Evolutionary conservation across 2,113 vertebrate species (phyloP).

Genomic region (Gallinago media): DNA sequence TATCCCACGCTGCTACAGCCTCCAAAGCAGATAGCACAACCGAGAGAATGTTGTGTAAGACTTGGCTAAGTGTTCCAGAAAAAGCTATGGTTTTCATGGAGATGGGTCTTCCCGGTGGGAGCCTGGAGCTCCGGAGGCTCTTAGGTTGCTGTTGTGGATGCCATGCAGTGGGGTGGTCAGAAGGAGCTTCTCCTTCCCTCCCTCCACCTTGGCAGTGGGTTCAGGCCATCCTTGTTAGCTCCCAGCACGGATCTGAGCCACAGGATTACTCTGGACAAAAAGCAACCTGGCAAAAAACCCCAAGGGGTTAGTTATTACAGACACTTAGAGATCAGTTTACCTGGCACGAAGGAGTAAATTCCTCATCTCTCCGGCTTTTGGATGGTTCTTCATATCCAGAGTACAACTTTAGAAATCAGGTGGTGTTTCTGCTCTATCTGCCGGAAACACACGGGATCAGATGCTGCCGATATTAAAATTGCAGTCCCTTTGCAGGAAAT

Average conservation of each 20-base stretch:
- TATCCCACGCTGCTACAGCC: background rate
- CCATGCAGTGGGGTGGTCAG: background rate
- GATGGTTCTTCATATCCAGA: background rate
- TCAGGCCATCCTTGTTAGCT: background rate
- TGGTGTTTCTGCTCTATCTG: slow-evolving; percentile 46
- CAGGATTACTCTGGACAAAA: background rate
- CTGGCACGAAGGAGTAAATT: background rate
- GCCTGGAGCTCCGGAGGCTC: background rate
- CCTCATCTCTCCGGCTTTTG: background rate
- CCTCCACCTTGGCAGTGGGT: background rate
- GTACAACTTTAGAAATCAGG: slow-evolving; percentile 13
- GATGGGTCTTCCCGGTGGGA: background rate
- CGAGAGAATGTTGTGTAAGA: slow-evolving; percentile 8
- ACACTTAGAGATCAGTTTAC: background rate
- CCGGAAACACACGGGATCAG: slow-evolving; percentile 53
- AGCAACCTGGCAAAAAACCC: background rate
- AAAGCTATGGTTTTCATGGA: slow-evolving; percentile 2
- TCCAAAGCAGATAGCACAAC: background rate
- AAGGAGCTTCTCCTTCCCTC: background rate
- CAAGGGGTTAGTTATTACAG: background rate
- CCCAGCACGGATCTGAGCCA: background rate
- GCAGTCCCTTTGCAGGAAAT: slow-evolving; percentile 50
- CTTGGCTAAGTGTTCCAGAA: background rate
- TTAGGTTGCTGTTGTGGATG: background rate
- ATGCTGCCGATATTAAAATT: slow-evolving; percentile 23